Evolutionary conservation across 53 echinoderm and acorn worm genomes (phyloP).

Genomic region (Patiria pectinifera): DNA sequence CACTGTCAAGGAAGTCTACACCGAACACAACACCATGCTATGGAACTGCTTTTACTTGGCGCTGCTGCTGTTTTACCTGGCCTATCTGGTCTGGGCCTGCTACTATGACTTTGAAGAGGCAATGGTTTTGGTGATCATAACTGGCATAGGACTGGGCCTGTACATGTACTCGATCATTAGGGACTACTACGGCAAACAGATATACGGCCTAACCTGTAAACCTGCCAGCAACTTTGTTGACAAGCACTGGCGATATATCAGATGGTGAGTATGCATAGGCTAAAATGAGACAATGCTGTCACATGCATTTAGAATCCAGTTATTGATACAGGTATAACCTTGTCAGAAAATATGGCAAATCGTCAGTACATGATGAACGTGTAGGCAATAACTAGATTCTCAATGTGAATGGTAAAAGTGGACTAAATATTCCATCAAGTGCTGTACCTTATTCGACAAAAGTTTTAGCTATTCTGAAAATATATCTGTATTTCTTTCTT

Average conservation of each 20-base stretch:
- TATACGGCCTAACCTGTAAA: conserved; percentile 47
- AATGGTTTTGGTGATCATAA: conserved; percentile 73
- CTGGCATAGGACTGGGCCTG: conserved; percentile 65
- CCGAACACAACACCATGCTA: conserved; percentile 50
- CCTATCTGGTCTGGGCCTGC: conserved; percentile 84
- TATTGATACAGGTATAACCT: no score
- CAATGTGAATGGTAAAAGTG: no score
- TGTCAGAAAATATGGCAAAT: no score
- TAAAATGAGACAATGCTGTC: no score
- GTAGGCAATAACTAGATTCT: no score
- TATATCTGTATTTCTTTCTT: no score
- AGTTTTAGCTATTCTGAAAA: no score
- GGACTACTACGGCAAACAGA: conserved; percentile 70
- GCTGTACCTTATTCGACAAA: no score
- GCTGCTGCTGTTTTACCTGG: conserved; percentile 62
- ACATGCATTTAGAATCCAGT: no score
- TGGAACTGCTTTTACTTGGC: conserved; percentile 28
- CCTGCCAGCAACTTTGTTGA: conserved; percentile 52
- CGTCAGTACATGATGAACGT: no score
- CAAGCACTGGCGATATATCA: conserved; percentile 68
- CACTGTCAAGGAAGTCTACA: conserved; percentile 26
- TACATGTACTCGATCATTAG: conserved; percentile 67
- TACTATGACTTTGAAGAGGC: conserved; percentile 80
- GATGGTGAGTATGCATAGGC: conserved; percentile 68
- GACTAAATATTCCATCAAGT: no score